Conservation (phyloP, 64 coral and sea anemone genomes). For the Dendronephthya gigantea region DNA sequence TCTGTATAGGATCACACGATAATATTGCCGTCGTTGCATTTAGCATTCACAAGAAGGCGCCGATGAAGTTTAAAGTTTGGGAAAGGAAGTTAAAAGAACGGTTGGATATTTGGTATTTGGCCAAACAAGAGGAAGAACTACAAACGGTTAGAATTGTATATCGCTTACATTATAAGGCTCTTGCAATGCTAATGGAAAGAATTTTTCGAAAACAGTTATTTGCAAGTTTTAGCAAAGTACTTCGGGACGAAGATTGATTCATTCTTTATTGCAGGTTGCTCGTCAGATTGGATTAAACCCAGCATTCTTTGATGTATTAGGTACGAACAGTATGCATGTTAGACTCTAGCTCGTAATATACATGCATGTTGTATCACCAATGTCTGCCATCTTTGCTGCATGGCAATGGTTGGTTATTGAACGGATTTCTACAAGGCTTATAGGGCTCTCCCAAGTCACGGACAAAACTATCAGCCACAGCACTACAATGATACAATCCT, state of each 20-base stretch:
- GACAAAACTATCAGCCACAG: too few relatives aligned
- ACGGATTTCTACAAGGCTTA: too few relatives aligned
- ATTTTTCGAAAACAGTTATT: neutral
- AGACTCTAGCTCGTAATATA: neutral
- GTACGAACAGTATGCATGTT: conserved; percentile 41
- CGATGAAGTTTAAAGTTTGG: conserved; percentile 92
- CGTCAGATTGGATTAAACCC: conserved; percentile 61
- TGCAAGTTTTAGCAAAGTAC: too few relatives aligned
- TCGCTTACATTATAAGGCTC: neutral
- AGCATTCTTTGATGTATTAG: conserved; percentile 47
- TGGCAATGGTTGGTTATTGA: too few relatives aligned
- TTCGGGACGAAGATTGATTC: too few relatives aligned
- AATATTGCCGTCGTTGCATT: neutral
- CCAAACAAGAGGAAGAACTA: conserved; percentile 52
- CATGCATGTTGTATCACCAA: too few relatives aligned
- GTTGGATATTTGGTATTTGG: conserved; percentile 63
- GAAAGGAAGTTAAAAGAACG: conserved; percentile 71
- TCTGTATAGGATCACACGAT: too few relatives aligned
- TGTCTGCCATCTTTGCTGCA: too few relatives aligned
- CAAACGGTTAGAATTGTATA: conserved; percentile 47
- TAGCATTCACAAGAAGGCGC: conserved; percentile 48
- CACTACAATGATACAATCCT: too few relatives aligned
- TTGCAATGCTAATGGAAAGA: neutral
- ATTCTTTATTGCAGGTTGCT: conserved; percentile 43
- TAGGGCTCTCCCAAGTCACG: too few relatives aligned